Percentiles rank a stretch among this genome's conserved stretches.
Conservation (phyloP, 2,888 invertebrate genomes). For the Polyommatus icarus region DNA sequence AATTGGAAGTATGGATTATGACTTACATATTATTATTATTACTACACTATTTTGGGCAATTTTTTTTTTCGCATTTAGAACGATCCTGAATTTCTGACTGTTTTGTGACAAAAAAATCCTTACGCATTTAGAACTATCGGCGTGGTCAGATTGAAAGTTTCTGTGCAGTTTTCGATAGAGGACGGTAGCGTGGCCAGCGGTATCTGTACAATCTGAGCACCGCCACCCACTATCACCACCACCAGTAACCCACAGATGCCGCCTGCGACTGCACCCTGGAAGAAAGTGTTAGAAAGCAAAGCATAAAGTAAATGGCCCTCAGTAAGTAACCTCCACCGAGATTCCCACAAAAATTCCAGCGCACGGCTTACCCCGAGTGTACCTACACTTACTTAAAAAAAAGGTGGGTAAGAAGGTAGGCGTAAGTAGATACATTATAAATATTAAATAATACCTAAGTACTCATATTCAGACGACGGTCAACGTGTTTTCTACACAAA, state of each 20-base stretch:
- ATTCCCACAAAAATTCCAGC: too few species aligned
- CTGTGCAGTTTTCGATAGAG: slow-evolving; percentile 77
- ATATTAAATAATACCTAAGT: too few species aligned
- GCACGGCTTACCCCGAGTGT: too few species aligned
- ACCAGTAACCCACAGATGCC: slow-evolving; percentile 80
- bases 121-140: slow-evolving; percentile 52
- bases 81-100: neutral
- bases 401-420: too few species aligned
- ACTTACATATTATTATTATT: too few species aligned
- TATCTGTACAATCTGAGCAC: slow-evolving; percentile 82
- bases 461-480: neutral
- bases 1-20: too few species aligned
- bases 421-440: too few species aligned
- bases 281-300: neutral
- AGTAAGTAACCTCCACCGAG: too few species aligned
- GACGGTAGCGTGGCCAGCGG: slow-evolving; percentile 65
- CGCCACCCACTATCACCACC: slow-evolving; percentile 84
- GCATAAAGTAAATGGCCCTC: neutral
- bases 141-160: slow-evolving; percentile 58
- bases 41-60: too few species aligned
- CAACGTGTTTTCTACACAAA: neutral
- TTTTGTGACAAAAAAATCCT: slow-evolving; percentile 36
- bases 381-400: too few species aligned
- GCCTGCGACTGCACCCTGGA: slow-evolving; percentile 84
- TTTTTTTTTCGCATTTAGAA: too few species aligned